Conservation (phyloP, 1,140 invertebrate species). For the Drosophila kikkawai region DNA sequence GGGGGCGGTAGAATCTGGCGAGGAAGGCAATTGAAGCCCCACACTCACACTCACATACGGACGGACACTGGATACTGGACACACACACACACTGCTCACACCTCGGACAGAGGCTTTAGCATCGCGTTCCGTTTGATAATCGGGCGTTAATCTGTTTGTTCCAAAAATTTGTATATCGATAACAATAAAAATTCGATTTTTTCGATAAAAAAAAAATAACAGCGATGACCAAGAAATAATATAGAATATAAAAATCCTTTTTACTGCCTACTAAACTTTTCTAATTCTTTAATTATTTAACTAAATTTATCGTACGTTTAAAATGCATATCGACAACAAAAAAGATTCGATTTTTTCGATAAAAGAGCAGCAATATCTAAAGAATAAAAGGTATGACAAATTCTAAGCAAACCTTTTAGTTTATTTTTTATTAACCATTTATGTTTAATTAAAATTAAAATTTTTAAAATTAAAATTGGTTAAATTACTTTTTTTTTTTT, state of each 20-base stretch:
- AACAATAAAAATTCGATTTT: not conserved
- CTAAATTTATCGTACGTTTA: too few relatives aligned
- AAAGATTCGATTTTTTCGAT: not conserved
- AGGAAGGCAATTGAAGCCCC: constrained; percentile 60
- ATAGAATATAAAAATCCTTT: not conserved
- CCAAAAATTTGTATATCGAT: not conserved
- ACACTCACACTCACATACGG: constrained; percentile 22
- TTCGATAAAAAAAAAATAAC: not conserved
- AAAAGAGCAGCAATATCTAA: not conserved
- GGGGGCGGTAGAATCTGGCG: constrained; percentile 5
- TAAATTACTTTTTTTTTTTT: too few relatives aligned
- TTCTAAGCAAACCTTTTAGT: too few relatives aligned
- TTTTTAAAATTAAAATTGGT: too few relatives aligned
- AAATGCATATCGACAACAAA: not conserved
- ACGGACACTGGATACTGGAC: constrained; percentile 19
- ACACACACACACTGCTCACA: constrained; percentile 37
- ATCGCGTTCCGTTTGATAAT: constrained; percentile 26
- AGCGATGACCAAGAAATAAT: constrained; percentile 3
- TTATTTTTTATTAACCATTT: too few relatives aligned
- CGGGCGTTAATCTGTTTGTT: constrained; percentile 20
- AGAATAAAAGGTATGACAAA: too few relatives aligned
- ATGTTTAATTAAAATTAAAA: too few relatives aligned
- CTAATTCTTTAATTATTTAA: too few relatives aligned
- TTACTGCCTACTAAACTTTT: not conserved
- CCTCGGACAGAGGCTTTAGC: constrained; percentile 30